Base-by-base conservation (phyloP, 1,140 invertebrate species). In the Sipha flava region DNA sequence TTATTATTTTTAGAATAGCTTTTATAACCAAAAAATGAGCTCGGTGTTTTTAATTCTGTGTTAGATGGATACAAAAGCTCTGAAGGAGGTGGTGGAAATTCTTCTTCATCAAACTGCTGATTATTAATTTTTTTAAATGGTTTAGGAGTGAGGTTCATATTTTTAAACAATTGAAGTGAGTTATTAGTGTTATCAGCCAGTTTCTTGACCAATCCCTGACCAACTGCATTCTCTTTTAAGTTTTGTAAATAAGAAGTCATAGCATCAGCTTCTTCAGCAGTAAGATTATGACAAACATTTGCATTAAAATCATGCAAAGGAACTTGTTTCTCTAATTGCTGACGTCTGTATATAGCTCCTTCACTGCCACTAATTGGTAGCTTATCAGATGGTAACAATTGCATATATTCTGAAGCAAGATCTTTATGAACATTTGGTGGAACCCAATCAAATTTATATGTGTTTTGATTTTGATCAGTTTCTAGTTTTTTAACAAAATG, bases 301-400 rank as follows among this genome's bases (percentile, higher is more conserved):
- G 88, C 82, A 85, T 92, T 90, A 66, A 94, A 89, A 85, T 95
- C 93, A 84, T 94, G 92, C 5, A 92, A 87, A 7, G 93, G 93
- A 45, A 95, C 87, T 85, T 95, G 93, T 81, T 92, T 91, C 83
- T 93, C 90, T 4, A 95, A 87, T 79, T 92, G 90, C 72, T 91
- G 90, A 82, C 91, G 92, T 31, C 93, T 87, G 72, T 90, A 88
- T 43, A 87, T 86, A 1, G 93, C 93, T 52, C 92, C 93, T 79
- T 88, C 87, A 45, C 91, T 91, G 10, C 92, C 93, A 73, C 89
- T 91, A 59, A 95, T 91, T 9, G 93, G 93, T 57, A 93, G 88
- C 83, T 91, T 87, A 1, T 89, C 87, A 1, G 86, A 82, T 3
- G 92, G 92, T 81, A 94, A 86, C 79, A 91, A 89, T 81, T 92